phyloP scores from a whole-genome alignment of 1,140 invertebrate genomes.

The Neodiprion virginianus region DNA sequence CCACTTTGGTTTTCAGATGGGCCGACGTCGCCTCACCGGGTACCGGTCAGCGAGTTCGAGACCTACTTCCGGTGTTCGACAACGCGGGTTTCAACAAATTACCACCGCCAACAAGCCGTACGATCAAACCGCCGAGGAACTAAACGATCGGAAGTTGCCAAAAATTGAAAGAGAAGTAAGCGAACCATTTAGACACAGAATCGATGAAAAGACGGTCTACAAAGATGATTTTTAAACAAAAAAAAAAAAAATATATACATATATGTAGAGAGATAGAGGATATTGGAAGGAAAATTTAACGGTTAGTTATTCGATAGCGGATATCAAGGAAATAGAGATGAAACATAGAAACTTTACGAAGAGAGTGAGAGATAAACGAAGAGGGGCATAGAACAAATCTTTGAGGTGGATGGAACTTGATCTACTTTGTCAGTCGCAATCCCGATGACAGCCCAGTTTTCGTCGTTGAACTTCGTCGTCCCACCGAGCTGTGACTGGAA shows the following conservation, averaged over 20 bases:
- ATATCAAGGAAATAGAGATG: slow-evolving; percentile 25
- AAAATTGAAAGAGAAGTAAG: slow-evolving; percentile 4
- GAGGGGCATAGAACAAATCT: too few species aligned
- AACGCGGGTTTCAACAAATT: slow-evolving; percentile 80
- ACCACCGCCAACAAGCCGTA: slow-evolving; percentile 77
- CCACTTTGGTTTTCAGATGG: slow-evolving; percentile 41
- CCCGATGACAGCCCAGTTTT: too few species aligned
- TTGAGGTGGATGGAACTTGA: too few species aligned
- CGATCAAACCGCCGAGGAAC: slow-evolving; percentile 72
- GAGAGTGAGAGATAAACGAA: too few species aligned
- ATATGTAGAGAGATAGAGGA: slow-evolving; percentile 24
- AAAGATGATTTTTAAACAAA: slow-evolving; percentile 28
- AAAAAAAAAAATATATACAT: slow-evolving; percentile 35
- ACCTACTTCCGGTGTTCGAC: slow-evolving; percentile 82
- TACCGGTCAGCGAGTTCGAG: slow-evolving; percentile 71
- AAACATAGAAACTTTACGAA: too few species aligned
- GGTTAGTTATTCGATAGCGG: slow-evolving; percentile 21
- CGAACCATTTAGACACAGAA: slow-evolving; percentile 8
- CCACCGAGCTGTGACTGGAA: too few species aligned
- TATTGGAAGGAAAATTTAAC: slow-evolving; percentile 3
- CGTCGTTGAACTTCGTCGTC: too few species aligned
- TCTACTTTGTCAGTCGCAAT: too few species aligned
- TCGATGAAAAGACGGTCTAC: slow-evolving; percentile 23
- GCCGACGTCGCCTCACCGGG: slow-evolving; percentile 51
- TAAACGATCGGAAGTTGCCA: slow-evolving; percentile 33